Percentiles rank a stretch among this genome's conserved stretches.
phyloP scores from a whole-genome alignment of 1,140 invertebrate species.

The Leptonema lineaticorne region DNA sequence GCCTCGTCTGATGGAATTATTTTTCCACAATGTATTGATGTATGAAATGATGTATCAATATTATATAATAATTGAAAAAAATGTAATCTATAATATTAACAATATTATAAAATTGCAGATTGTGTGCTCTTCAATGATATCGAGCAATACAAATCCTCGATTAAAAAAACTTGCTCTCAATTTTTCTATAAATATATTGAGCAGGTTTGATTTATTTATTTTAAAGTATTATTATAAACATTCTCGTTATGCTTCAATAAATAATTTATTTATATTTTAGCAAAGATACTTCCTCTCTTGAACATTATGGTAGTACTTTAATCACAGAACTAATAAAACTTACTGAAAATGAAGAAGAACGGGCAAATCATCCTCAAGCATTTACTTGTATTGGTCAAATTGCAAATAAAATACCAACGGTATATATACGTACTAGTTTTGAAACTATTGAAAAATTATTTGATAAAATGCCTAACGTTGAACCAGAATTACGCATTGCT shows the following conservation, averaged over 20 bases:
- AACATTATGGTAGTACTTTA: constrained; percentile 64
- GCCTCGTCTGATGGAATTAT: constrained; percentile 76
- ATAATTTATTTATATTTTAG: constrained; percentile 49
- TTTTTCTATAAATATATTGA: constrained; percentile 79
- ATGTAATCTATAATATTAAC: constrained; percentile 32
- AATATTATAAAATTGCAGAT: constrained; percentile 58
- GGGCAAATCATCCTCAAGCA: constrained; percentile 66
- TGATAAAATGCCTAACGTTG: constrained; percentile 57
- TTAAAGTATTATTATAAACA: background rate
- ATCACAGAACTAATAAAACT: constrained; percentile 71
- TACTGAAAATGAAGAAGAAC: constrained; percentile 63
- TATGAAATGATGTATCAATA: constrained; percentile 44
- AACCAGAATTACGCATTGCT: constrained; percentile 62
- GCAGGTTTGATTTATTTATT: constrained; percentile 61
- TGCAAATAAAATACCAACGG: constrained; percentile 50
- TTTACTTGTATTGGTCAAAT: constrained; percentile 69
- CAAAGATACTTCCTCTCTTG: constrained; percentile 60
- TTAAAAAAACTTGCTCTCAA: constrained; percentile 78
- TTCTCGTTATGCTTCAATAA: background rate
- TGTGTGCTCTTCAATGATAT: constrained; percentile 85
- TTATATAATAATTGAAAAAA: constrained; percentile 4
- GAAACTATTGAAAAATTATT: constrained; percentile 54
- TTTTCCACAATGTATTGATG: constrained; percentile 78
- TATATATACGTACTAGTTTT: constrained; percentile 49
- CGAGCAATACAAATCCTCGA: constrained; percentile 77